phyloP scores from a whole-genome alignment of 1,140 invertebrate genomes.

The Odontomachus brunneus region DNA sequence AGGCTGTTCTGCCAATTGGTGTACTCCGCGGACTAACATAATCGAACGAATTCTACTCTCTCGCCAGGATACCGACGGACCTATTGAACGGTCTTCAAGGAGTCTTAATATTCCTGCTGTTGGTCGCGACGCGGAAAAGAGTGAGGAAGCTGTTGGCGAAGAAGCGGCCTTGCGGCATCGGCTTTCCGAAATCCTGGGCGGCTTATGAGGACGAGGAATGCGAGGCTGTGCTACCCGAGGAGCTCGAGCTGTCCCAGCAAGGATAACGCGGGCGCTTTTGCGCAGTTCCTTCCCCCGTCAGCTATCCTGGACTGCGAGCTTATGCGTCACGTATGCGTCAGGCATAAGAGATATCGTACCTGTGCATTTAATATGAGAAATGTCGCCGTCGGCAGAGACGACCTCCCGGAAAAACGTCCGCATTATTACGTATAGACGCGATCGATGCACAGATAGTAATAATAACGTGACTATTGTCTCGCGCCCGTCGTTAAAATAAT shows the following conservation, averaged over 20 bases:
- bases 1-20: too few relatives aligned
- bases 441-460: constrained; percentile 22
- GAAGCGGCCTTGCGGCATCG: constrained; percentile 79
- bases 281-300: too few relatives aligned
- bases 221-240: constrained; percentile 77
- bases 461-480: constrained; percentile 1
- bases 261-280: constrained; percentile 26
- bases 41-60: neutral
- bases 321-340: too few relatives aligned
- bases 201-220: constrained; percentile 86
- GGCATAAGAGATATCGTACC: neutral
- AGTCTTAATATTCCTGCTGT: constrained; percentile 88
- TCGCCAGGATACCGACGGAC: constrained; percentile 88
- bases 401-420: neutral
- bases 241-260: constrained; percentile 78
- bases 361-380: neutral
- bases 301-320: too few relatives aligned
- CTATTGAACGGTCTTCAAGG: constrained; percentile 89
- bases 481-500: neutral
- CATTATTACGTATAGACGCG: neutral
- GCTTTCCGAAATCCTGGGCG: constrained; percentile 82
- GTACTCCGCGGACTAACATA: neutral
- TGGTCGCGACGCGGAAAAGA: constrained; percentile 87
- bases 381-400: neutral
- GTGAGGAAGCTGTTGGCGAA: constrained; percentile 86